Evolutionary conservation across 2,113 vertebrate species (phyloP), one percentile per base, ranked within the genome.

Genomic region (Nothobranchius furzeri): DNA sequence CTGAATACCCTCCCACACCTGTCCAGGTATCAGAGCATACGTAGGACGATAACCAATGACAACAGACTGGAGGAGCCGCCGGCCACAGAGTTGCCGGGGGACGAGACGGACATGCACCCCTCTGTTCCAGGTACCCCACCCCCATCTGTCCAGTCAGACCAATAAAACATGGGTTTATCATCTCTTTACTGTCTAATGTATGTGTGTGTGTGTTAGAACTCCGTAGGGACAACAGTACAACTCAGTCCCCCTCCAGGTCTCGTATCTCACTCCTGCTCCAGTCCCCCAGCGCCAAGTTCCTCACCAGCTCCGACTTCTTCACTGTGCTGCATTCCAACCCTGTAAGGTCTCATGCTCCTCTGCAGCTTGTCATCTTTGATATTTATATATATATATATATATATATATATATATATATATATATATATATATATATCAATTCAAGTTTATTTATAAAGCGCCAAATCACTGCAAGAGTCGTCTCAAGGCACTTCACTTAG

Each of bases 311-410:
- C 15, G 98, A 99, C 90, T 99, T 99, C 94, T 99, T 99, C 93
- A 96, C 96, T 84, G 96, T 99, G 94, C 95, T 99, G 92, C 98
- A 99, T 96, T 98, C 98, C 82, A 99, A 98, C 96, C 95, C 97
- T 84, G 98, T 99, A 79, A 96, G 96, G 30, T 4, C 30, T 30
- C 4, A 3, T 3, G 4, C 30, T 30, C 30, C 4, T 30, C 30
- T 30, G 30, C 30, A 30, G 30, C 30, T 30, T 4, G 0, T 0
- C 30, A 30, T 30, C 30, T 30, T 2, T 30, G 20, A 20, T 20
- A 20, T 20, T 1, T 20, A 20, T 20, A 20, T 20, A 20, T 20
- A 20, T 20, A 20, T 20, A 20, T 20, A 20, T 20, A 20, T 20
- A 20, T 20, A 20, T 20, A 20, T 20, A 20, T 20, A 20, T 20